Base-by-base conservation (phyloP, 2,797 vertebrate genomes). In the Cyprinella venusta region DNA sequence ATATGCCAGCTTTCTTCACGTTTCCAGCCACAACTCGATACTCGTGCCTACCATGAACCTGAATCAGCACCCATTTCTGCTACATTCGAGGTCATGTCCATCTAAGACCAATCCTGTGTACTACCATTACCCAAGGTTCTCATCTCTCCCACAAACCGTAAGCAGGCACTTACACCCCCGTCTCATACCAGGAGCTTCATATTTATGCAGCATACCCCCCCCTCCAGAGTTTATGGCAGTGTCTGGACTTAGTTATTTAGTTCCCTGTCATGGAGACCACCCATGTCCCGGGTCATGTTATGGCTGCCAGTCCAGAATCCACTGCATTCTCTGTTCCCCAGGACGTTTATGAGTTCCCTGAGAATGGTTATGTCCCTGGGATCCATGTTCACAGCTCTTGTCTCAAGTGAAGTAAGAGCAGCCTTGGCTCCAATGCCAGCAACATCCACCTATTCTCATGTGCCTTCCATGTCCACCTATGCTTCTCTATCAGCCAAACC, bases 31-130 rank as follows among this genome's bases (percentile, higher is more conserved):
- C 2, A 26, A 12, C 45, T 33, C 30, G 2, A 54, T 7, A 2
- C 71, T 74, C 50, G 38, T 54, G 71, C 30, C 71, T 21, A 56
- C 19, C 71, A 38, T 54, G 48, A 33, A 54, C 71, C 50, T 54
- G 50, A 54, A 36, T 72, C 48, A 54, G 48, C 48, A 33, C 30
- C 30, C 30, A n/a, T 21, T 36, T 54, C 18, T 54, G 30, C 18
- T n/a, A 36, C 50, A 74, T 48, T 54, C n/a, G 30, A 54, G 30
- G 19, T 54, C 30, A 15, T 54, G 10, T n/a, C 16, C 48, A 54
- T 54, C 30, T 54, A 50, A 15, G 33, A 54, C 50, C 19, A 74
- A 74, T n/a, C 71, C 33, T n/a, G 30, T 72, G 48, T 52, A 72
- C 50, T 74, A 13, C 33, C 10, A 36, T 18, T 5, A 2, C 48